Base-by-base conservation (phyloP, 2,797 vertebrate species). In the Sebastolobus altivelis region DNA sequence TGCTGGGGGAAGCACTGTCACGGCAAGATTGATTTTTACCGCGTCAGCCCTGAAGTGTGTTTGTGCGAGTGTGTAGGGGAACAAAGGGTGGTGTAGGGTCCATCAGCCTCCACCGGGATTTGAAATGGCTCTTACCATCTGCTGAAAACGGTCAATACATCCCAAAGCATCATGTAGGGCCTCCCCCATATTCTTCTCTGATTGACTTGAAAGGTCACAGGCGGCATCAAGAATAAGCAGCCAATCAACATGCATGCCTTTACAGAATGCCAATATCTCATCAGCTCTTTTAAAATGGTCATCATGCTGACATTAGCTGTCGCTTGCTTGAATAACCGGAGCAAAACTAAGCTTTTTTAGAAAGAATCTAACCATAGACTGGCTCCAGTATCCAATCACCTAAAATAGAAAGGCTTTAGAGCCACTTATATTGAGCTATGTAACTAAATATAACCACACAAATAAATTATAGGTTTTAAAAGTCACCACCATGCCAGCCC, bases 1-100 rank as follows among this genome's bases (percentile, higher is more conserved):
- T 92, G 89, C 91, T 73, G 75, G 79, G 91, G 93, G 93, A 93
- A 80, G 73, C 73, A 83, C 90, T 95, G 94, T 94, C 94, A 94
- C 65, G 69, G 70, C 70, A 93, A 95, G 94, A 95, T 95, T 93
- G 94, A 95, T 95, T 93, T 58, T 93, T 90, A 93, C 84, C 22
- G 87, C 75, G 72, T 94, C 86, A 80, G 75, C 62, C 72, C 86
- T 81, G 81, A 85, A 90, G 83, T 91, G 90, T 89, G 87, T 88
- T 71, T 86, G 80, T 90, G 80, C 12, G 72, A 79, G 88, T 82
- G 87, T 88, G 81, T 60, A 20, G 58, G 75, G 81, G 72, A 82
- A 90, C 85, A 87, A 83, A 88, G 82, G 72, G 59, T 81, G 83
- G 82, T 77, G 75, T 58, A 72, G 79, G 63, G 72, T 56, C 77